These are phyloP conservation scores for Vespertilio murinus DNA, from an alignment of 2,797 vertebrate species.

Conservation along the genomic window DNA sequence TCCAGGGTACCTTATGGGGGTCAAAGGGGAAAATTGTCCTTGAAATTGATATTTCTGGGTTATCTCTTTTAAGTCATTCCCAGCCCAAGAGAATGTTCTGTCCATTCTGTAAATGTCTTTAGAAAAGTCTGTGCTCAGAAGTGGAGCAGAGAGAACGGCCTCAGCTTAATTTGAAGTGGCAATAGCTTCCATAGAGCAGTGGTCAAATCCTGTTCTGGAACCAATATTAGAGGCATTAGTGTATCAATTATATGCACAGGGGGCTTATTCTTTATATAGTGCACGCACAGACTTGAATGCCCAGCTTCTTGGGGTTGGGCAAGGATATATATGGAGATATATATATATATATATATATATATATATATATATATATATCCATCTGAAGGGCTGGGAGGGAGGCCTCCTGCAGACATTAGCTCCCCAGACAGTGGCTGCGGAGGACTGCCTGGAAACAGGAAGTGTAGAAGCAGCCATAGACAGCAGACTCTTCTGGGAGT, in stretches of 20 bases:
- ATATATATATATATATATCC: no score
- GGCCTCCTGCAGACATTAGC: not conserved
- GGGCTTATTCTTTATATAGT: not conserved
- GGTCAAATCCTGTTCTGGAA: not conserved
- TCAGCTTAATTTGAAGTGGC: not conserved
- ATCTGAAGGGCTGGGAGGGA: not conserved
- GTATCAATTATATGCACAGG: not conserved
- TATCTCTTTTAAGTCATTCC: not conserved
- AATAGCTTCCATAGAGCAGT: not conserved
- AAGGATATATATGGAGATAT: no score
- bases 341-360: no score
- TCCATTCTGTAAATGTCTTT: not conserved
- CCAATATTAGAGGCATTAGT: not conserved
- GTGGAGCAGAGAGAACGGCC: not conserved
- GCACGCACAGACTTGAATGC: not conserved
- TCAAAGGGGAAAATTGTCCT: not conserved
- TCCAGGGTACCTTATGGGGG: not conserved
- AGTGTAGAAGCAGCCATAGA: fast-evolving
- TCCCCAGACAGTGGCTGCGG: not conserved
- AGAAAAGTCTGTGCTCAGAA: not conserved
- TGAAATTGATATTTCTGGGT: not conserved
- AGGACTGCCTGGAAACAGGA: not conserved
- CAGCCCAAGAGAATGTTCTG: not conserved
- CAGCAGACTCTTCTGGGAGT: not conserved
- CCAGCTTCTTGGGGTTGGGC: not conserved